Evolutionary conservation across 1,140 invertebrate species (phyloP), one percentile per base, ranked within the genome.

Genomic region (Cydia strobilella): DNA sequence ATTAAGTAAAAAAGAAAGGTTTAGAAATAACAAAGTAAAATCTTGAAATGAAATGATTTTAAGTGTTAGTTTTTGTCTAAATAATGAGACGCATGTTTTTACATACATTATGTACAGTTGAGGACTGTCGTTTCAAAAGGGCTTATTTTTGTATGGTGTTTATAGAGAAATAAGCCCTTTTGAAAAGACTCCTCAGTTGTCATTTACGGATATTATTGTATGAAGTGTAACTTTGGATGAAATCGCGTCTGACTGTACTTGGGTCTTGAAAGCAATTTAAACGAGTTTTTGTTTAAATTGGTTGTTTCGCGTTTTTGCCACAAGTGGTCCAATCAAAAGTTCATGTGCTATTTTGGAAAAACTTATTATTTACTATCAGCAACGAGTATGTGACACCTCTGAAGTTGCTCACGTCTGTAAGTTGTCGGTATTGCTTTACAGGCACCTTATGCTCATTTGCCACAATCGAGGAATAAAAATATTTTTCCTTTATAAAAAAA

Each of bases 201-300:
- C 51, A 59, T 20, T 54, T 18, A 20, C 18, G 20, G 20, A 10
- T 20, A 15, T 45, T 2, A 45, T 45, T 45, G 54, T 20, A 5
- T 59, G 54, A 23, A 6, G n/a, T 18, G 51, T n/a, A 54, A 23
- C 18, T n/a, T 59, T 1, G 18, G 54, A 59, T 10, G 54, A 20
- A 59, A 59, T 59, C 54, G 54, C 54, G 54, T 59, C 54, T 9
- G 18, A 59, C 18, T 59, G 54, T 59, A 59, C 54, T 9, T 23
- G n/a, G 15, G 48, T 51, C 48, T 51, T 51, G 48, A 51, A 54
- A 23, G 20, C 18, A 59, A 23, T 59, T 59, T 59, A 18, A 48
- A 59, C 20, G 54, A 23, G 23, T 59, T 7, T 12, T 45, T 45
- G 54, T 59, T 59, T 9, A 23, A 59, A 23, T 23, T 20, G 20